A percentile compares a stretch with the other conserved stretches of the same genome.
Evolutionary conservation across 2,888 invertebrate species (phyloP).

Genomic region (Sacculina carcini): DNA sequence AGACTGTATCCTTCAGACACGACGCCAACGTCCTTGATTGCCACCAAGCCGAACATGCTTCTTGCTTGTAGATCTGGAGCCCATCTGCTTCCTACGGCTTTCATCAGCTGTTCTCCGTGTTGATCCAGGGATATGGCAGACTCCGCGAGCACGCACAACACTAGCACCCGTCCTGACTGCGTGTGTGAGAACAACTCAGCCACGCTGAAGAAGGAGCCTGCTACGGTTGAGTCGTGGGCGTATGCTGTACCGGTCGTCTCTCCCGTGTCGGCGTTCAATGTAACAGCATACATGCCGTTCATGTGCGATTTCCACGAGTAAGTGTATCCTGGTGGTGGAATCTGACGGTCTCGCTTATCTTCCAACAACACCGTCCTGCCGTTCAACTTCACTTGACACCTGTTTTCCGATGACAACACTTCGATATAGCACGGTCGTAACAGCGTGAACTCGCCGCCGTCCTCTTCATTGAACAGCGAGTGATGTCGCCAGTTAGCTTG

Average conservation of each 20-base stretch:
- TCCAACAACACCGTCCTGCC: neutral
- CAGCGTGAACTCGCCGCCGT: too few species aligned
- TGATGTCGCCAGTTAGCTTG: too few species aligned
- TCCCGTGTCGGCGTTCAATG: neutral
- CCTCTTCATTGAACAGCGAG: too few species aligned
- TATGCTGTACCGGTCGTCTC: neutral
- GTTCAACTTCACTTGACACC: neutral
- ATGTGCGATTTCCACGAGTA: too few species aligned
- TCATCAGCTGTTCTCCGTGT: neutral
- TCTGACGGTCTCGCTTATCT: neutral
- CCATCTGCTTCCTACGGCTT: neutral
- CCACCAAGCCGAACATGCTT: neutral
- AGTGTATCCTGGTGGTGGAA: too few species aligned
- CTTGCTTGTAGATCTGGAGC: neutral
- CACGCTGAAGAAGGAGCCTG: neutral
- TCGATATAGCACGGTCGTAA: too few species aligned
- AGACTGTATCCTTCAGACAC: neutral
- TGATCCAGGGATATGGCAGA: neutral
- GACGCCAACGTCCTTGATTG: neutral
- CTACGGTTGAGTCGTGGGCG: neutral
- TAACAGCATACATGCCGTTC: neutral
- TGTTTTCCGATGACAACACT: neutral
- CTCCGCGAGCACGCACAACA: neutral
- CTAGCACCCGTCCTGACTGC: conserved; percentile 8
- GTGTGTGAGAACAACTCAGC: conserved; percentile 1